Evolutionary conservation across 1,140 invertebrate species (phyloP), one percentile per base, ranked within the genome.

Genomic region (Anadara kagoshimensis): DNA sequence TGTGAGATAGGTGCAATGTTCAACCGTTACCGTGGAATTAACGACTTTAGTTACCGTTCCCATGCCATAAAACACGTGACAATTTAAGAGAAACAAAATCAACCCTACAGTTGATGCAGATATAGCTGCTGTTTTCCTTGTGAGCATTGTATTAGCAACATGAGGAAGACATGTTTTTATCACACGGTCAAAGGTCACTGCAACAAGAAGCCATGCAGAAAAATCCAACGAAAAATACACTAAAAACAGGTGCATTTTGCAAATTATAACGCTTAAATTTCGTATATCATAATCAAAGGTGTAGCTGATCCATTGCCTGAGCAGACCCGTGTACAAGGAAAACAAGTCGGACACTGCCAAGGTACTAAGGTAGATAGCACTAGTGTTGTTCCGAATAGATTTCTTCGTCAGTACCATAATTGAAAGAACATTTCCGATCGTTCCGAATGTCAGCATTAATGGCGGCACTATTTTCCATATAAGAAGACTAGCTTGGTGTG

Each of bases 111-210:
- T 49, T 11, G 36, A 22, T 5, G 77, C 54, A 45, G 56, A 56
- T 8, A 79, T 22, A 2, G 51, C 18, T 1, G 78, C 64, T 1
- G 65, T 67, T n/a, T 58, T 26, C 29, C 54, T 51, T 7, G 73
- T 83, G 54, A 73, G 81, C 7, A 49, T 53, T 3, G 14, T 14
- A 14, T 77, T 75, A 7, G 78, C 78, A 12, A 65, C 59, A 47
- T 77, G 72, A 0, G 83, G 83, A 53, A 70, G 65, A 69, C 68
- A 83, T 0, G 83, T 79, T 11, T 78, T 74, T 4, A 81, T 36
- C n/a, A 83, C 73, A 7, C 83, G 72, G 44, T 84, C 83, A 8
- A 76, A 59, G 2, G 82, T 83, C 26, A 85, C 78, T 12, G 75
- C 71, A 14, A 81, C 82, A 2, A 85, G 56, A 18, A 81, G 69